Evolutionary conservation across 2,888 invertebrate genomes (phyloP), one percentile per base, ranked within the genome.

Genomic region (Pachydiplax longipennis): DNA sequence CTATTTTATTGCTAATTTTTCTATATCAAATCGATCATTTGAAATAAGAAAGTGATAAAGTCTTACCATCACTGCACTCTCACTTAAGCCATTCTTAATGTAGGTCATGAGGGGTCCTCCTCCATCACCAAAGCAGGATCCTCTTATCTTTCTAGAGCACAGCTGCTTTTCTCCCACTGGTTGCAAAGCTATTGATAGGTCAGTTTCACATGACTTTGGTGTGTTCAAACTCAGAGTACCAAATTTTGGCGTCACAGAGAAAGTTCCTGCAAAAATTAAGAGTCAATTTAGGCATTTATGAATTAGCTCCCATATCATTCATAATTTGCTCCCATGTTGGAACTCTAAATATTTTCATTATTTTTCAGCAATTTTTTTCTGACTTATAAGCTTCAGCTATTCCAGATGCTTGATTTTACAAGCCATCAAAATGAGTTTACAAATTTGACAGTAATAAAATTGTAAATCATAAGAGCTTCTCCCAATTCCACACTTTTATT

Each of bases 31-130:
- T 73, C 1, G 12, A 25, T 25, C 12, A 31, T 53, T 18, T 73
- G 31, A 25, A 73, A 10, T 31, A 5, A 31, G 0, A 37, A 80
- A 35, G 80, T 80, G 18, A 35, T 37, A 8, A 31, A 0, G 3
- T 53, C 82, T 83, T 87, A 87, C 87, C 61, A 61, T 22, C 5
- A 87, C 87, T 87, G 87, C 87, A 37, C 10, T 87, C n/a, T 87
- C 87, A n/a, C 0, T 48, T 10, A n/a, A 1, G 35, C 37, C 61
- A 37, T 35, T n/a, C 4, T 58, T 87, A 8, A 37, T 2, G 22
- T 61, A 37, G 35, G n/a, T 65, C n/a, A 87, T 37, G 2, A 87
- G 87, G 2, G 87, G 87, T 0, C 87, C 87, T 61, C 87, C 87
- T 37, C 25, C 35, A 87, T 87, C 87, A 12, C 87, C 87, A 87